Evolutionary conservation across 2,113 vertebrate species (phyloP).

Genomic region (Capreolus pygargus): DNA sequence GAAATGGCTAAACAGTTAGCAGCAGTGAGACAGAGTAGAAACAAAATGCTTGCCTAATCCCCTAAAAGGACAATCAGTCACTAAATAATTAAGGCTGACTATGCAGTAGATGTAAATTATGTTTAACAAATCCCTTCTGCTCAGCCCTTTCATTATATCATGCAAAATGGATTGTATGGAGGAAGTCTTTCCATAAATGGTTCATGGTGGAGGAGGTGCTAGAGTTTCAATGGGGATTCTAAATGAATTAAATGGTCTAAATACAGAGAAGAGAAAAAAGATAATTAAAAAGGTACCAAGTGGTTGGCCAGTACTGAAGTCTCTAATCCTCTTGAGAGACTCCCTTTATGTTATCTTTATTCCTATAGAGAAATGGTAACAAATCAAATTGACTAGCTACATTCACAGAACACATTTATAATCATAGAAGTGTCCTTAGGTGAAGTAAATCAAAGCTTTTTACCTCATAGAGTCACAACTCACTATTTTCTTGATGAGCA

Average conservation of each 20-base stretch:
- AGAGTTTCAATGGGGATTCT: neutral
- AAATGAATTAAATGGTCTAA: conserved; percentile 9
- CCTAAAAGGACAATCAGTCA: neutral
- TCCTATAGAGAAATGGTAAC: neutral
- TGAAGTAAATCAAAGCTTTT: neutral
- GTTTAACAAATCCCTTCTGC: neutral
- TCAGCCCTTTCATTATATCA: neutral
- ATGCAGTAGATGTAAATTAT: neutral
- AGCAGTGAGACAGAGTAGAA: neutral
- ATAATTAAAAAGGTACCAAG: conserved; percentile 1
- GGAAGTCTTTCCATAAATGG: neutral
- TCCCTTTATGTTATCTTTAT: neutral
- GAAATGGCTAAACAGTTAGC: neutral
- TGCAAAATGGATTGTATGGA: neutral
- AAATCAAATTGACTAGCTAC: neutral
- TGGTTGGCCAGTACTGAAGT: neutral
- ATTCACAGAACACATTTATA: neutral
- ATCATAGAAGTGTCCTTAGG: neutral
- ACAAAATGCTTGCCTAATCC: neutral
- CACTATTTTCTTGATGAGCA: neutral
- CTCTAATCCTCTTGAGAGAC: neutral
- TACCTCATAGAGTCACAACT: neutral
- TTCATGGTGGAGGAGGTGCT: neutral
- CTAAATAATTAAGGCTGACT: neutral
- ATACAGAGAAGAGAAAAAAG: neutral